phyloP scores from a whole-genome alignment of 2,888 invertebrate species.

The Lasioglossum vierecki region DNA sequence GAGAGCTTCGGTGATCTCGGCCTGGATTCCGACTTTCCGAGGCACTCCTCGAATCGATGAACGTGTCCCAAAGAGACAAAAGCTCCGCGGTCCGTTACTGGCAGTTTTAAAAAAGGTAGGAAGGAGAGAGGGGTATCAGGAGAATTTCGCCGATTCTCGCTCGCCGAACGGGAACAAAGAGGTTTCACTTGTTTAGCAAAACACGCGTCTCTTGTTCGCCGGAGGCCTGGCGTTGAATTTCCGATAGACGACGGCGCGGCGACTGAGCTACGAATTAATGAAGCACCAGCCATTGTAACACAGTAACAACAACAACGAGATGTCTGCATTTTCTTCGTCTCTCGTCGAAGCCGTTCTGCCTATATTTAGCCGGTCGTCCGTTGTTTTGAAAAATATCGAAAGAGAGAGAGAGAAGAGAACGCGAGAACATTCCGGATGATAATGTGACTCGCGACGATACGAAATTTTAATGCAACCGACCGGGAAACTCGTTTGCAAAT shows the following conservation, averaged over 20 bases:
- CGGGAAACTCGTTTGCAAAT: background rate
- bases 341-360: background rate
- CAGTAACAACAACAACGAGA: background rate
- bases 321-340: background rate
- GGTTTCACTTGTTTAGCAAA: constrained; percentile 10
- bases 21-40: constrained; percentile 4
- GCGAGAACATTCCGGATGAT: background rate
- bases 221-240: constrained; percentile 4
- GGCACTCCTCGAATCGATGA: background rate
- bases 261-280: constrained; percentile 1
- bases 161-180: background rate
- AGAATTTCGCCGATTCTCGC: constrained; percentile 3
- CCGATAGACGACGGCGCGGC: background rate
- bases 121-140: background rate
- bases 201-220: constrained; percentile 9
- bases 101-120: background rate
- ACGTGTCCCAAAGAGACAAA: background rate
- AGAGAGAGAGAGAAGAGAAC: background rate
- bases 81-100: background rate
- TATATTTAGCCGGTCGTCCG: background rate
- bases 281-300: background rate
- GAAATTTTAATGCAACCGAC: background rate
- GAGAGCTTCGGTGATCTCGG: background rate
- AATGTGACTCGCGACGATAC: background rate
- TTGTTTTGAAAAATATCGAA: constrained; percentile 5